A percentile compares a stretch with the other conserved stretches of the same genome.
Evolutionary conservation across 2,797 vertebrate genomes (phyloP).

Genomic region (Sebastes variabilis): DNA sequence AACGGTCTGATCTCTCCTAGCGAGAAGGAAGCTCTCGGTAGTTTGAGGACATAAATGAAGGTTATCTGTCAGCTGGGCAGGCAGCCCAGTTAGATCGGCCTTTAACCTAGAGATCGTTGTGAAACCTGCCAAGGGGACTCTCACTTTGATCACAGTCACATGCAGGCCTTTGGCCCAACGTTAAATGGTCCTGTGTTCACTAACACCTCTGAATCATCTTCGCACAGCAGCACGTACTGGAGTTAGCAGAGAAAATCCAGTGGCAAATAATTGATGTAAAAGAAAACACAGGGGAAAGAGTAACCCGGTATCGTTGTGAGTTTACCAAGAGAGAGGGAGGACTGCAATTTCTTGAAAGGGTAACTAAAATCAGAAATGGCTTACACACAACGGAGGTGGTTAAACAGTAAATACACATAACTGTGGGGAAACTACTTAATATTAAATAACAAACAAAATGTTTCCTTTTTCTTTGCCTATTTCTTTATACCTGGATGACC

Average conservation of each 20-base stretch:
- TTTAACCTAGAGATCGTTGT: constrained; percentile 41
- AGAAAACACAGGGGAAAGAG: constrained; percentile 52
- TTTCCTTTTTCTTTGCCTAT: not conserved
- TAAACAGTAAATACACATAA: constrained; percentile 10
- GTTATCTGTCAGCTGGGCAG: constrained; percentile 45
- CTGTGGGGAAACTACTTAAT: not conserved
- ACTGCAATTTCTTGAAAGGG: constrained; percentile 27
- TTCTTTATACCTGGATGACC: not conserved
- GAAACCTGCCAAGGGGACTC: constrained; percentile 35
- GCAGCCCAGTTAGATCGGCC: constrained; percentile 27
- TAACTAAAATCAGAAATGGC: constrained; percentile 38
- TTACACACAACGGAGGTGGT: constrained; percentile 9
- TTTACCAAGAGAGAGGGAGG: constrained; percentile 11
- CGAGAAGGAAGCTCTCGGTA: constrained; percentile 2
- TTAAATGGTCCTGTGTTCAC: constrained; percentile 27
- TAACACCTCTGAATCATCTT: constrained; percentile 22
- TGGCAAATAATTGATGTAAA: constrained; percentile 70
- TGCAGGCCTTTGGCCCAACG: constrained; percentile 16
- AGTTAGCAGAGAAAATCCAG: constrained; percentile 32
- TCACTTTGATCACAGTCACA: constrained; percentile 35
- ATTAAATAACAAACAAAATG: not conserved
- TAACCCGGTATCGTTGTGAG: constrained; percentile 12
- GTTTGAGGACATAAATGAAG: constrained; percentile 28
- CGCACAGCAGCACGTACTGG: not conserved
- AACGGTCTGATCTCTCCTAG: not conserved